phyloP scores from a whole-genome alignment of 2,113 vertebrate species.

The Myotis lucifugus region DNA sequence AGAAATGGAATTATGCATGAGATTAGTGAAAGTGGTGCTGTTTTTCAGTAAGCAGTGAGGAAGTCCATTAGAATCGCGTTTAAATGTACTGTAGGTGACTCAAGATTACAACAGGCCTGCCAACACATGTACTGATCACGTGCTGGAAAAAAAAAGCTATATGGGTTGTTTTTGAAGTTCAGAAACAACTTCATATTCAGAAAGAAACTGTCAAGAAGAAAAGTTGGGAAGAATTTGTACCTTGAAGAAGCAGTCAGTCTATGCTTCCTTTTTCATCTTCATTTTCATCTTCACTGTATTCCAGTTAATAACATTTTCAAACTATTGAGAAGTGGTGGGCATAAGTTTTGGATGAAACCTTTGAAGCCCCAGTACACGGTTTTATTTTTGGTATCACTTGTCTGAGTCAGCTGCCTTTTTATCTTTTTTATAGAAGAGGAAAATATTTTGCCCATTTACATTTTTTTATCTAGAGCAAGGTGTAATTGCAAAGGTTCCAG shows the following conservation, averaged over 20 bases:
- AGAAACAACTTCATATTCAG: conserved; percentile 60
- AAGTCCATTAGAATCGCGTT: conserved; percentile 74
- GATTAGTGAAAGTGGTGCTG: conserved; percentile 21
- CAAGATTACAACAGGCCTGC: conserved; percentile 54
- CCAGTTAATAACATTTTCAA: conserved; percentile 25
- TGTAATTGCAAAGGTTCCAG: not conserved
- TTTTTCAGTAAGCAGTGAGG: conserved; percentile 66
- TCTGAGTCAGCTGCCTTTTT: not conserved
- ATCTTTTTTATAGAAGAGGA: not conserved
- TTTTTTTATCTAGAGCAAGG: not conserved
- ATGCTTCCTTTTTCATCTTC: conserved; percentile 19
- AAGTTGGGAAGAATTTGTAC: conserved; percentile 22
- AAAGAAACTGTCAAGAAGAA: conserved; percentile 32
- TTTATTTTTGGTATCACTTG: not conserved
- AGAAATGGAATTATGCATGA: conserved; percentile 68
- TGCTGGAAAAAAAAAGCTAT: conserved; percentile 14
- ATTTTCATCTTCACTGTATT: not conserved
- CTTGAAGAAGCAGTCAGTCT: not conserved
- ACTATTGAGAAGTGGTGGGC: not conserved
- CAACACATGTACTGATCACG: conserved; percentile 55
- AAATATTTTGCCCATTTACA: not conserved
- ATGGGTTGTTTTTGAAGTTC: conserved; percentile 55
- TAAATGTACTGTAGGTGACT: conserved; percentile 65
- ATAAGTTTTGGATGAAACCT: not conserved
- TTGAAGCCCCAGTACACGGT: not conserved